phyloP scores from a whole-genome alignment of 2,888 invertebrate genomes.

The Orthonevra nobilis region DNA sequence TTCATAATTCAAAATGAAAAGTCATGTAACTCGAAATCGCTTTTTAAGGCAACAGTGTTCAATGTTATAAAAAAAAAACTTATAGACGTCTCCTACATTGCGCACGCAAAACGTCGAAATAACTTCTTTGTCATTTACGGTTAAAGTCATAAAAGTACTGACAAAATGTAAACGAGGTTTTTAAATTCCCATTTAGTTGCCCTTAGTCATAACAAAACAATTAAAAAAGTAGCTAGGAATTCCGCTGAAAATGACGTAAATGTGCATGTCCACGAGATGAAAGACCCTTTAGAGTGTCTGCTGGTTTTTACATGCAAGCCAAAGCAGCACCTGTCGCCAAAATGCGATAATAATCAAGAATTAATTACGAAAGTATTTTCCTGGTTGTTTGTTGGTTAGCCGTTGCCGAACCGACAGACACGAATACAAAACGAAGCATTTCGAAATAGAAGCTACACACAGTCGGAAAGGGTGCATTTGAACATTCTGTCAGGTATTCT shows the following conservation, averaged over 20 bases:
- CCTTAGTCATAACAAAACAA: slow-evolving; percentile 8
- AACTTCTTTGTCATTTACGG: too few species aligned
- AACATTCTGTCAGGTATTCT: slow-evolving; percentile 58
- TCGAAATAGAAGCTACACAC: slow-evolving; percentile 5
- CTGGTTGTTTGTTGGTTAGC: slow-evolving; percentile 48
- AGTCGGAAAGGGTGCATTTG: slow-evolving; percentile 47
- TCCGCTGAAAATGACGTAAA: slow-evolving; percentile 6
- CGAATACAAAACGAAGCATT: slow-evolving; percentile 39
- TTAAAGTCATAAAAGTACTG: slow-evolving; percentile 8
- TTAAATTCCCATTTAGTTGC: slow-evolving; percentile 27
- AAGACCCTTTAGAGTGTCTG: slow-evolving; percentile 18
- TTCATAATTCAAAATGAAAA: too few species aligned
- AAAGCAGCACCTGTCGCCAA: slow-evolving; percentile 61
- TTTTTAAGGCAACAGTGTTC: too few species aligned
- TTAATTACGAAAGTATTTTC: slow-evolving; percentile 61
- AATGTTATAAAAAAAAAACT: too few species aligned
- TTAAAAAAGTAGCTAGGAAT: background rate
- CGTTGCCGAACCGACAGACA: slow-evolving; percentile 29
- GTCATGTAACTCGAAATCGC: too few species aligned
- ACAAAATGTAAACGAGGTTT: slow-evolving; percentile 22
- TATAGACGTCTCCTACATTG: too few species aligned
- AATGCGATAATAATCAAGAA: slow-evolving; percentile 66
- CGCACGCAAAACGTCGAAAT: too few species aligned
- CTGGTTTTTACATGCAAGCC: slow-evolving; percentile 23
- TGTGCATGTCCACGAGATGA: slow-evolving; percentile 27